A percentile compares a stretch with the other conserved stretches of the same genome.
phyloP scores from a whole-genome alignment of 1,140 invertebrate genomes.

The Megalopta genalis region DNA sequence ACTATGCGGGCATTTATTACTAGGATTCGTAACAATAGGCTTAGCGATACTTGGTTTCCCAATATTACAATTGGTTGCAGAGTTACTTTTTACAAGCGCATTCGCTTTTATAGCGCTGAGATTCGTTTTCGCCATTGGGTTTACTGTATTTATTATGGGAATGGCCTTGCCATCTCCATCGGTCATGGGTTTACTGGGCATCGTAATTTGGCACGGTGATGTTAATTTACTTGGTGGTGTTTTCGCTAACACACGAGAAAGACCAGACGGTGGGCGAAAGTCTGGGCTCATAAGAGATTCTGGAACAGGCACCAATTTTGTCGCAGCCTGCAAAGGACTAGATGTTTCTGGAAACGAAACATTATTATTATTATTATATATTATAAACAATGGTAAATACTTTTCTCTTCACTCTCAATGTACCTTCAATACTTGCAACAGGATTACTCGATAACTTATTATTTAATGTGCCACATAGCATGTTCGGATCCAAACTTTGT shows the following conservation, averaged over 20 bases:
- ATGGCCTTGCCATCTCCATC: slow-evolving; percentile 70
- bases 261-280: slow-evolving; percentile 82
- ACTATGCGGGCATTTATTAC: slow-evolving; percentile 72
- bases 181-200: slow-evolving; percentile 66
- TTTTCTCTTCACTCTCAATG: not conserved
- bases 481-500: slow-evolving; percentile 83
- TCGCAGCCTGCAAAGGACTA: slow-evolving; percentile 88
- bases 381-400: not conserved
- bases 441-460: slow-evolving; percentile 63
- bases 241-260: slow-evolving; percentile 72
- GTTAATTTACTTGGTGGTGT: slow-evolving; percentile 73
- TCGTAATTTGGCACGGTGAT: slow-evolving; percentile 72
- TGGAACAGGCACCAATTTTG: slow-evolving; percentile 91
- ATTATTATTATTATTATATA: slow-evolving; percentile 4
- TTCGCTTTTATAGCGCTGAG: slow-evolving; percentile 66
- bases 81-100: slow-evolving; percentile 71
- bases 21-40: slow-evolving; percentile 67
- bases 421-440: slow-evolving; percentile 71
- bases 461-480: slow-evolving; percentile 71
- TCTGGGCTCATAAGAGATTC: slow-evolving; percentile 92
- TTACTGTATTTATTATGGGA: slow-evolving; percentile 70
- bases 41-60: slow-evolving; percentile 72
- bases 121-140: slow-evolving; percentile 71
- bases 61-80: slow-evolving; percentile 68
- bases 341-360: slow-evolving; percentile 69